Base-by-base conservation (phyloP, 2,113 vertebrate species). In the Amphiprion percula region DNA sequence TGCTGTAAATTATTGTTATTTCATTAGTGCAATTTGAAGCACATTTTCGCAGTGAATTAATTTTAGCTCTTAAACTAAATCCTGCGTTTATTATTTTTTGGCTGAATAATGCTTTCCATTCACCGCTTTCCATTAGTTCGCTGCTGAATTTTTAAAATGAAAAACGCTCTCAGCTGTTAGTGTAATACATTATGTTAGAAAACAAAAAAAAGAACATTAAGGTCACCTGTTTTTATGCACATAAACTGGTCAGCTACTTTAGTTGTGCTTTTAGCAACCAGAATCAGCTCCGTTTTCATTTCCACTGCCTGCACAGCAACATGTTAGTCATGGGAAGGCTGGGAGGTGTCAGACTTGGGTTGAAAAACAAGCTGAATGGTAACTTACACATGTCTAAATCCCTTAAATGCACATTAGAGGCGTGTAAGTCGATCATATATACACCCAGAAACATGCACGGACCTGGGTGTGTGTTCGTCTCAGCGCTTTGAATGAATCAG, bases 21-120 rank as follows among this genome's bases (percentile, higher is more conserved):
- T 92, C 70, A 94, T 92, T 91, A 88, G 84, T 67, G 65, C 77
- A 88, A 91, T 92, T 87, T 88, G 53, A 86, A 83, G 73, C 76
- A 85, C 79, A 90, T 86, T 90, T 88, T 90, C 73, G 68, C 47
- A 21, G 39, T 74, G 74, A 86, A 91, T 89, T 86, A 59, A 91
- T 81, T 86, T 83, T 24, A 71, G 52, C 72, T 84, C 74, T 79
- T 77, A 70, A 88, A 70, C 11, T 71, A 71, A 82, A 50, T 53
- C 9, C 49, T 62, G 52, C 74, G 24, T 75, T 84, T 70, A 68
- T 87, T 85, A 67, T 82, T 82, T 82, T 79, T 50, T 49, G 26
- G 21, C 28, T 52, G 33, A 86, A 83, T 83, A 86, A 89, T 88
- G 65, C n/a, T 5, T 78, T 70, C 79, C 56, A 85, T 86, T 91